Evolutionary conservation across 1,140 invertebrate genomes (phyloP), one percentile per base, ranked within the genome.

Genomic region (Diploscapter pachys): DNA sequence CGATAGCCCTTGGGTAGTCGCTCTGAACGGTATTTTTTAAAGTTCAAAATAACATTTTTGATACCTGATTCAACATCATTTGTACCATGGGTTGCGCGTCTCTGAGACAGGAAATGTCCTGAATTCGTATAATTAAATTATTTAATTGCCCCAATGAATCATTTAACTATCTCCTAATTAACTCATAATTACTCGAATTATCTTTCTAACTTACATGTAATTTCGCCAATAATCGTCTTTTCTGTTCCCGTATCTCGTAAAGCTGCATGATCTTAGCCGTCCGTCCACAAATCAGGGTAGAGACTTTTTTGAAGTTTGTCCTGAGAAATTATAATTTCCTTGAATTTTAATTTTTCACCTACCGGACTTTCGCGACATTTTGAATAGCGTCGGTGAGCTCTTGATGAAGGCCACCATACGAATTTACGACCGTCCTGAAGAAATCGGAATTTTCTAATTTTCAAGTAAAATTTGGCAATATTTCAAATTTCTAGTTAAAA

Each of bases 11-110:
- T 54, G 96, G 94, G 89, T 96, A 99, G 87, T 99, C 96, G 78
- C 93, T 94, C 5, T 93, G 95, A 31, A 31, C 1, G 31, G 1
- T 31, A 31, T 31, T 31, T 31, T 31, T 31, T 31, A 31, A 31
- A 31, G 31, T 31, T 31, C 31, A 31, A 31, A 31, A 31, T 31
- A 31, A 31, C 31, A 31, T 31, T 31, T 31, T 31, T 31, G 31
- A 31, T 31, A 31, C 31, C 5, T 93, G 95, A 70, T 94, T 94
- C 13, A 99, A 88, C 8, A 98, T 88, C 61, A 95, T 88, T 85
- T 98, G 95, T 82, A 99, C 93, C 84, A 94, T 98, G 3, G 94
- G 93, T 86, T 99, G 96, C 63, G 96, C 98, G 89, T 99, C 95
- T 86, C 97, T 91, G 4, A 99, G 93, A 70, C 82, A 81, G 13